phyloP scores from a whole-genome alignment of 2,888 invertebrate genomes.

The Nesidiocoris tenuis region DNA sequence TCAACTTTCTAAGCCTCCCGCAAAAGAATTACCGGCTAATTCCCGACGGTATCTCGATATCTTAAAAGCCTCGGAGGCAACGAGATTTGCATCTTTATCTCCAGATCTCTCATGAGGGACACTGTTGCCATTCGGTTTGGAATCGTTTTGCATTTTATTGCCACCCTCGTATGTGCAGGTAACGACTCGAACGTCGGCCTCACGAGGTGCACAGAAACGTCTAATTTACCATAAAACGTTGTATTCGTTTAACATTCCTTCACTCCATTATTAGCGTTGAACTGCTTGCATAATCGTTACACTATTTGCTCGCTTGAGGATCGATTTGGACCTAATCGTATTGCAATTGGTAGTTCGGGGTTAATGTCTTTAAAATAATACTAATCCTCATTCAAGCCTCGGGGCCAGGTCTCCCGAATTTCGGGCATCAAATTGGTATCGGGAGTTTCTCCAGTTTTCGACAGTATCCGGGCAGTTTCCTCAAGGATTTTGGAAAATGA shows the following conservation, averaged over 20 bases:
- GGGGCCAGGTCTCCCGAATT: too few species aligned
- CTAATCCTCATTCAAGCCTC: too few species aligned
- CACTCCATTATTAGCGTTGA: neutral
- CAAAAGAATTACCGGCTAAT: slow-evolving; percentile 17
- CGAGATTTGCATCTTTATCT: slow-evolving; percentile 36
- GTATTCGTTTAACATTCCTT: neutral
- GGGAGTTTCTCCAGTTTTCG: too few species aligned
- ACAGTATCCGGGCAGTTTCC: too few species aligned
- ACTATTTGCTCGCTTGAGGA: neutral
- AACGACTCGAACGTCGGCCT: neutral
- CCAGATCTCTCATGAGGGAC: neutral
- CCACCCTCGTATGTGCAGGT: neutral
- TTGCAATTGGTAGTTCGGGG: too few species aligned
- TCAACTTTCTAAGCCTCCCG: too few species aligned
- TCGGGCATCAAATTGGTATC: too few species aligned
- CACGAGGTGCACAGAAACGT: neutral
- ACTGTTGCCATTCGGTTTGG: slow-evolving; percentile 7
- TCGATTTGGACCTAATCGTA: neutral
- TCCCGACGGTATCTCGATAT: slow-evolving; percentile 27
- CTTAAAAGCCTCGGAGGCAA: slow-evolving; percentile 25
- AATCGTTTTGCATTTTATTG: slow-evolving; percentile 33
- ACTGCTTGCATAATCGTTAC: neutral
- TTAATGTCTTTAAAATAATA: too few species aligned
- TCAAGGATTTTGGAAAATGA: neutral
- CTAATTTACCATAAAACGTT: neutral